phyloP scores from a whole-genome alignment of 2,113 vertebrate genomes.

The human (Homo sapiens) region GRCh38 chr17:10142501-10143000 shows the following conservation, averaged over 20 bases:
- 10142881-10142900: no score
- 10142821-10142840: background rate
- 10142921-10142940: no score
- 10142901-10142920: no score
- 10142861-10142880: background rate
- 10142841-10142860: background rate
- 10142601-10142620: background rate
- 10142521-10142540: background rate
- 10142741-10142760: background rate
- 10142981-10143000: no score
- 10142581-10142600: background rate
- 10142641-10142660: no score
- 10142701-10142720: background rate
- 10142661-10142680: slow-evolving; percentile 11
- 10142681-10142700: slow-evolving; percentile 25
- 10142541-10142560: background rate
- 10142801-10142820: background rate
- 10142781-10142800: background rate
- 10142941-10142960: no score
- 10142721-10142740: background rate
- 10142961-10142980: no score
- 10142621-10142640: no score
- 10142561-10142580: background rate
- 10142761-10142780: background rate
- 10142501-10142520: background rate